Percentiles rank a stretch among this genome's conserved stretches.
phyloP scores from a whole-genome alignment of 2,797 vertebrate genomes.

The Premnoplex brunnescens region DNA sequence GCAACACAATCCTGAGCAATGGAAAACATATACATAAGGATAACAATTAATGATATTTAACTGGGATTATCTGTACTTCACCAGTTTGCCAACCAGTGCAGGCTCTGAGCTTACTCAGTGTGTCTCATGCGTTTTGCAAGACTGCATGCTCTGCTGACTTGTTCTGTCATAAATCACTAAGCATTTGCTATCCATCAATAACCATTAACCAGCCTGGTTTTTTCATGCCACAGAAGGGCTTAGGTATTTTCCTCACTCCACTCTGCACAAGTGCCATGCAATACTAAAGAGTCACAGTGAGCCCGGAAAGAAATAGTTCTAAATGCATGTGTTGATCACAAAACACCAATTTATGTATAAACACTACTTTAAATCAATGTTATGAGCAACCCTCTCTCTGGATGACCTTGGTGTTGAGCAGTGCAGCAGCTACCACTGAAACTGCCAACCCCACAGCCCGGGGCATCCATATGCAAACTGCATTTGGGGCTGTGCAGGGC shows the following conservation, averaged over 20 bases:
- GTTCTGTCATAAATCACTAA: conserved; percentile 14
- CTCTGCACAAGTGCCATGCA: not conserved
- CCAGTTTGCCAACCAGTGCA: not conserved
- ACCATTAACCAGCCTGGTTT: not conserved
- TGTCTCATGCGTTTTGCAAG: conserved; percentile 12
- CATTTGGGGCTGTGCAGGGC: not conserved
- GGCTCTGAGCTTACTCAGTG: not conserved
- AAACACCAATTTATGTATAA: not conserved
- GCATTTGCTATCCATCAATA: conserved; percentile 15
- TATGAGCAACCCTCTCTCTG: not conserved
- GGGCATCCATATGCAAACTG: not conserved
- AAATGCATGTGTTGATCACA: not conserved
- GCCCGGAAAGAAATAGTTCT: not conserved
- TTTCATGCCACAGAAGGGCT: not conserved
- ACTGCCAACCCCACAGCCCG: not conserved
- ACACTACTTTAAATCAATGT: not conserved
- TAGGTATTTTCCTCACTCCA: not conserved
- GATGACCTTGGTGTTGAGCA: conserved; percentile 28
- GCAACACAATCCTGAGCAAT: not conserved
- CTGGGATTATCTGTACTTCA: conserved; percentile 43
- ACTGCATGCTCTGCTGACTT: conserved; percentile 29
- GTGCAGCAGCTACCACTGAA: not conserved
- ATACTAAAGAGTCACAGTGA: not conserved
- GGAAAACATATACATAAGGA: not conserved
- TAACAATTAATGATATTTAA: conserved; percentile 30